These are phyloP conservation scores for Lepus timidus DNA, from an alignment of 2,113 vertebrate species.

Conservation along the genomic window DNA sequence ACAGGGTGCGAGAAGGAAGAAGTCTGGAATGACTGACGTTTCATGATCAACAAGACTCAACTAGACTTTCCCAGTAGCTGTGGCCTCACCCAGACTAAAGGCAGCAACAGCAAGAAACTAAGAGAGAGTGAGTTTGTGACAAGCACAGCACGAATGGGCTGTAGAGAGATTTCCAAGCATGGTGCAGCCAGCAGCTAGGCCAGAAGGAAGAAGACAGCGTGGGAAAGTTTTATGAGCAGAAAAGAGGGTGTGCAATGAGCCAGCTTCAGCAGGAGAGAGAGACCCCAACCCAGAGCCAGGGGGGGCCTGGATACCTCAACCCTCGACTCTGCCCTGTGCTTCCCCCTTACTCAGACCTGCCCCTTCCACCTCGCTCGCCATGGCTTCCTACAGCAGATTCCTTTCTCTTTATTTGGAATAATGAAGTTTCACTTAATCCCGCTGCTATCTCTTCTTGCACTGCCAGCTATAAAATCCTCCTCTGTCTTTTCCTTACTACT, in stretches of 20 bases:
- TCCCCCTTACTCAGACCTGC: background rate
- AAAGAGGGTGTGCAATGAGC: background rate
- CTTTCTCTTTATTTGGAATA: background rate
- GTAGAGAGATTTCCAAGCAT: background rate
- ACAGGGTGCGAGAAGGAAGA: background rate
- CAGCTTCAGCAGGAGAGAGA: background rate
- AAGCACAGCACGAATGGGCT: background rate
- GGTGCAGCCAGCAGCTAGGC: background rate
- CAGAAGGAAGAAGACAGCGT: background rate
- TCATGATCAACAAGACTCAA: background rate
- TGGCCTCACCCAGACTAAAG: background rate
- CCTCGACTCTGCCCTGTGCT: too few relatives aligned
- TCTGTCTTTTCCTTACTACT: background rate
- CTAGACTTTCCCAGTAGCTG: background rate
- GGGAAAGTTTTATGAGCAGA: background rate
- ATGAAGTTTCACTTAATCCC: background rate
- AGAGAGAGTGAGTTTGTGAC: background rate
- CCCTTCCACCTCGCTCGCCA: too few relatives aligned
- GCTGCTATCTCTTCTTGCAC: background rate
- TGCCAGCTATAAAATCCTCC: background rate
- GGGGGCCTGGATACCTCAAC: rapidly evolving
- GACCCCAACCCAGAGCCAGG: rapidly evolving
- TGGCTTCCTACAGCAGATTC: background rate
- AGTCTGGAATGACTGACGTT: background rate
- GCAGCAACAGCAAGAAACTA: background rate